Evolutionary conservation across 2,888 invertebrate species (phyloP).

Genomic region (Xanthia togata): DNA sequence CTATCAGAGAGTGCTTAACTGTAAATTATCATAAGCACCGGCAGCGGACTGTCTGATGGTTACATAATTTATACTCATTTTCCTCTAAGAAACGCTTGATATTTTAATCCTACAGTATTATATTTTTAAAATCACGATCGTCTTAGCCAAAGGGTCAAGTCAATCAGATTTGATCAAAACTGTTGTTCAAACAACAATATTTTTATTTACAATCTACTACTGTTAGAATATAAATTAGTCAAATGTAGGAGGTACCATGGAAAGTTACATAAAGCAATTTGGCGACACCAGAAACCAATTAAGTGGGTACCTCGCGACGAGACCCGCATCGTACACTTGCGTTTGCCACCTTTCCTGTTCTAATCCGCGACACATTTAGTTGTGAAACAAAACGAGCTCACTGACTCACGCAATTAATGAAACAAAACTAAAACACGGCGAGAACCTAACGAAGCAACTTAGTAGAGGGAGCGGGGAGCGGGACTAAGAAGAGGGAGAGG

Average conservation of each 20-base stretch:
- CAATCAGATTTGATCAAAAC: not conserved
- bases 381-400: slow-evolving; percentile 6
- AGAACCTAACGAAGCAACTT: slow-evolving; percentile 4
- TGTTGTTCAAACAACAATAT: not conserved
- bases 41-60: not conserved
- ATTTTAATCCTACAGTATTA: not conserved
- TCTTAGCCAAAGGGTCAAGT: not conserved
- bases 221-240: not conserved
- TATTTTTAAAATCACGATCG: not conserved
- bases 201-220: not conserved
- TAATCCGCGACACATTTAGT: not conserved
- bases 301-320: not conserved
- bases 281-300: not conserved
- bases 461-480: not conserved
- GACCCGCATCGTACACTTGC: not conserved
- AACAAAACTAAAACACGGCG: slow-evolving; percentile 13
- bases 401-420: slow-evolving; percentile 13
- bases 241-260: not conserved
- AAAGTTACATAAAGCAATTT: slow-evolving; percentile 4
- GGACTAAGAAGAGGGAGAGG: not conserved
- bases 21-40: slow-evolving; percentile 3
- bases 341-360: not conserved
- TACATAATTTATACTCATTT: not conserved
- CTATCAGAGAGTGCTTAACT: slow-evolving; percentile 7
- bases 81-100: not conserved